Evolutionary conservation across 2,113 vertebrate genomes (phyloP), one percentile per base, ranked within the genome.

Genomic region (Periophthalmus modestus): DNA sequence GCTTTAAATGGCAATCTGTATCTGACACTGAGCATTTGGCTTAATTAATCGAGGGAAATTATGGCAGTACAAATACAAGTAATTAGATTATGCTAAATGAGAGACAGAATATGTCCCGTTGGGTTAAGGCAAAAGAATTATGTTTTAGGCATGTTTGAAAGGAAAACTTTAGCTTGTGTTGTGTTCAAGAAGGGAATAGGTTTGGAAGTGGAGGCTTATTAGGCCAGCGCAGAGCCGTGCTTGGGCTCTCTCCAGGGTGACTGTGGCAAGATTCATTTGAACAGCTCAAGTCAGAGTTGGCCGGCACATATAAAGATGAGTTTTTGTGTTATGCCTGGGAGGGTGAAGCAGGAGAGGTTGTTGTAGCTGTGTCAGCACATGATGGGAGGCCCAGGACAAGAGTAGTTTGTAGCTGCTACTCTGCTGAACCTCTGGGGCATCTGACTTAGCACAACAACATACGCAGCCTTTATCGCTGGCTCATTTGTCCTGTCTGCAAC

Each of bases 391-490:
- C 73, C 63, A 80, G 57, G 68, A 75, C 23, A 43, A 68, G 68
- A 86, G 75, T n/a, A 80, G 77, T 81, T 78, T 71, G 70, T 62
- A 82, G 67, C 65, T 72, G 62, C 34, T 71, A 13, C 48, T 77
- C 68, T 68, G 74, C 68, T 61, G 4, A 61, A 57, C 79, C 81
- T 89, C 82, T 33, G 15, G 80, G 86, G 87, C 77, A 58, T 79
- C 68, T 79, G 77, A 80, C 75, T 79, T 67, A 55, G 73, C 58
- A 63, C 55, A 19, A 71, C 80, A 84, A 82, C 80, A 87, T 85
- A 90, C 72, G 18, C 57, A 39, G 57, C 73, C 81, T 84, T 82
- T 82, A 87, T 90, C 80, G 78, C 68, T 67, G n/a, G 78, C 68
- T 68, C 78, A 77, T 85, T 82, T 79, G 77, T 82, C 68, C 78